These are phyloP conservation scores for Strigamia maritima DNA, from an alignment of 2,888 invertebrate species.

Conservation along the genomic window DNA sequence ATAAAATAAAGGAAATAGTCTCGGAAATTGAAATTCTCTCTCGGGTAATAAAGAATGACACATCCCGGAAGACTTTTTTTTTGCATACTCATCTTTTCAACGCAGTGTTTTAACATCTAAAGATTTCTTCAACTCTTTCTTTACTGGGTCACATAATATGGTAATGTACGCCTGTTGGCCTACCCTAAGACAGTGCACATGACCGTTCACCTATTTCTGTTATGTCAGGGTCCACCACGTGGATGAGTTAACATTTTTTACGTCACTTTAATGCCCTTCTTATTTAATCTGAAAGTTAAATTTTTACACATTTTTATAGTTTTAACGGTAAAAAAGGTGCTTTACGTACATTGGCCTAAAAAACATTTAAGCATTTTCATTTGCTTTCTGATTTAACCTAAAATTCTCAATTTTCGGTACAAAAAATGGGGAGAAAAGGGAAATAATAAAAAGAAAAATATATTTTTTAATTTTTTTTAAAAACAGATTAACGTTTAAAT, in stretches of 20 bases:
- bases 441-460: neutral
- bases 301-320: neutral
- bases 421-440: neutral
- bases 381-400: slow-evolving; percentile 32
- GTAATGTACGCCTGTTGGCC: slow-evolving; percentile 26
- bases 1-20: too few relatives aligned
- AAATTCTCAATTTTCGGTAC: slow-evolving; percentile 1
- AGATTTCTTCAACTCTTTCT: neutral
- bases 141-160: slow-evolving; percentile 29
- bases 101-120: neutral
- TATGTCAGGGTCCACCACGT: slow-evolving; percentile 25
- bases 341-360: neutral
- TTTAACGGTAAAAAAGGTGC: neutral
- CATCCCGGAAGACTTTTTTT: neutral
- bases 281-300: slow-evolving; percentile 12
- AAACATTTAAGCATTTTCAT: neutral
- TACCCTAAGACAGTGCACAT: slow-evolving; percentile 27
- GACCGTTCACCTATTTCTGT: slow-evolving; percentile 20
- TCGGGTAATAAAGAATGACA: neutral
- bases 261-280: neutral
- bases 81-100: slow-evolving; percentile 9
- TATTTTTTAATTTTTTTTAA: neutral
- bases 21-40: too few relatives aligned
- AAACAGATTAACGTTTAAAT: neutral
- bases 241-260: slow-evolving; percentile 23